Evolutionary conservation across 2,113 vertebrate genomes (phyloP), one percentile per base, ranked within the genome.

Genomic region (Apodemus sylvaticus): DNA sequence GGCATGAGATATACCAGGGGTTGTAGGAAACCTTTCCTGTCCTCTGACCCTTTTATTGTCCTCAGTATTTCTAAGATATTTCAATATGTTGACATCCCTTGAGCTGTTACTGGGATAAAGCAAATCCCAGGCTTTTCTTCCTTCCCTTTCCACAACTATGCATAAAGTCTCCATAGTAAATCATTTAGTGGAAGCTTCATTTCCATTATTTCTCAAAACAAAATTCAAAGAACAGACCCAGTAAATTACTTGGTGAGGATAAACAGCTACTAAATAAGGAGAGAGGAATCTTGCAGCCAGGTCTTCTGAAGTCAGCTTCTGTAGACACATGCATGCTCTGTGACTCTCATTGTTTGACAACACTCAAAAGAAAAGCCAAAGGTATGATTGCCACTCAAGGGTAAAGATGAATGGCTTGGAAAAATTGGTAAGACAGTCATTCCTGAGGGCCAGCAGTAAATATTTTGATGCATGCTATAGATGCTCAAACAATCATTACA

Each of bases 301-400:
- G 2, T 83, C 91, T 76, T 94, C 90, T 60, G 62, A 92, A 93
- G 87, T 26, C 51, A 77, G 24, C 39, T 53, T 83, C 10, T 7
- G 39, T 8, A 6, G 60, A 78, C 14, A 22, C 83, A 48, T 81
- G 0, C 13, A 9, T 3, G 36, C 4, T 58, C 14, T 20, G 7
- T 66, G 51, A 90, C 20, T 60, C 3, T 24, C 36, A 53, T 2
- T 87, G n/a, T 48, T 91, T 71, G 64, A 64, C n/a, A 81, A 64
- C n/a, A 81, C 31, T n/a, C 42, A 42, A 64, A 87, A 93, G 89
- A 90, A 82, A 95, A 93, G 73, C 16, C 86, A 70, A 77, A 86
- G 13, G 34, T 36, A 58, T 70, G 51, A 89, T 29, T 76, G 62
- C 19, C n/a, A 53, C 22, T 16, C 42, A 90, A 87, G 0, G 31